Conservation (phyloP, 2,888 invertebrate species). For the Tachystola acroxantha region DNA sequence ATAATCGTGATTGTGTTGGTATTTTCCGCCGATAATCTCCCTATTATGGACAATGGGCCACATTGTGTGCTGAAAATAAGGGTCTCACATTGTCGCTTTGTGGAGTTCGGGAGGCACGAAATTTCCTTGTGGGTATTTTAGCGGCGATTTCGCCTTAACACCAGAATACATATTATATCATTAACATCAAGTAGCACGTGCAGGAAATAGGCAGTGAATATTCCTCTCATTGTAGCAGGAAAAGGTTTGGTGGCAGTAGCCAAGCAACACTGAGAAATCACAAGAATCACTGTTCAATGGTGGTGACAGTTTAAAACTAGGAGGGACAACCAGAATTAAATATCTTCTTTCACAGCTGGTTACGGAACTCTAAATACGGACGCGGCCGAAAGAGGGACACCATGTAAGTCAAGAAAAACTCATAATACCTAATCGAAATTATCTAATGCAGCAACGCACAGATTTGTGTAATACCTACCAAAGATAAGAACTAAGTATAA, state of each 20-base stretch:
- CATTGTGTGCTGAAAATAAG: slow-evolving; percentile 35
- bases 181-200: slow-evolving; percentile 23
- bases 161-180: slow-evolving; percentile 28
- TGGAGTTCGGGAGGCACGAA: slow-evolving; percentile 22
- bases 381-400: too few relatives aligned
- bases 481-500: too few relatives aligned
- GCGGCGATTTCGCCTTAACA: slow-evolving; percentile 18
- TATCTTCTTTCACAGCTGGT: too few relatives aligned
- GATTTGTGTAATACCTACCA: too few relatives aligned
- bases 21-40: slow-evolving; percentile 31
- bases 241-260: not conserved
- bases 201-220: slow-evolving; percentile 13
- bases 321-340: too few relatives aligned
- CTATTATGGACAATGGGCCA: slow-evolving; percentile 40
- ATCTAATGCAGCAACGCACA: too few relatives aligned
- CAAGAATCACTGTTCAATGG: too few relatives aligned
- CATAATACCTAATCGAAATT: too few relatives aligned
- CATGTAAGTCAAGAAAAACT: too few relatives aligned
- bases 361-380: too few relatives aligned
- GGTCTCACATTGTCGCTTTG: slow-evolving; percentile 33
- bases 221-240: not conserved
- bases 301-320: too few relatives aligned
- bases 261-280: too few relatives aligned
- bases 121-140: slow-evolving; percentile 23
- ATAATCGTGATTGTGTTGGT: slow-evolving; percentile 14